These are phyloP conservation scores for Elanoides forficatus DNA, from an alignment of 2,113 vertebrate species.

Conservation along the genomic window DNA sequence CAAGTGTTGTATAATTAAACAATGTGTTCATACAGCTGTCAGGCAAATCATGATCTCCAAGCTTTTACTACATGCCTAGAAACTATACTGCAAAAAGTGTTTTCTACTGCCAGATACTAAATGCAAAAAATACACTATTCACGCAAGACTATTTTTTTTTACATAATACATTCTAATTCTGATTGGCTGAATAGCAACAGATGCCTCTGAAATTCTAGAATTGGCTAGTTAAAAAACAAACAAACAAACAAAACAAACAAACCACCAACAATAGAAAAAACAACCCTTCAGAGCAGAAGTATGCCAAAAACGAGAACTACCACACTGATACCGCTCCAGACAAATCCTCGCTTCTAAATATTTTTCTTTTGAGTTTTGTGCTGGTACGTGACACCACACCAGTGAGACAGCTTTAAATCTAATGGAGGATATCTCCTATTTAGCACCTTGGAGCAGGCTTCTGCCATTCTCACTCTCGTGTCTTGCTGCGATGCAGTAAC, in stretches of 20 bases:
- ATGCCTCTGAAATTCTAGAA: not conserved
- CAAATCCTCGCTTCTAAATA: not conserved
- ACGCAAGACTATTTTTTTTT: not conserved
- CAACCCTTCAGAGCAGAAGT: not conserved
- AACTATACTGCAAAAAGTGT: not conserved
- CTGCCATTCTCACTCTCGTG: not conserved
- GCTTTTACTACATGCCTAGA: slow-evolving; percentile 56
- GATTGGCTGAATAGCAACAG: not conserved
- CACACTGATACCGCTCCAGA: not conserved
- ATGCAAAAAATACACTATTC: not conserved
- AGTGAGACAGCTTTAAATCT: not conserved
- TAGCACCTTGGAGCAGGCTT: not conserved
- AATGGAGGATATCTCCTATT: rapidly evolving
- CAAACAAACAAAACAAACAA: not conserved
- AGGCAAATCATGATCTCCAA: slow-evolving; percentile 59
- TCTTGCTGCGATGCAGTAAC: rapidly evolving
- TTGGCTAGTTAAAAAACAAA: not conserved
- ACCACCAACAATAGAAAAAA: too few species aligned
- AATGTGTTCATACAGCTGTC: slow-evolving; percentile 47
- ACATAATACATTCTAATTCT: not conserved
- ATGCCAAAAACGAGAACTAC: not conserved
- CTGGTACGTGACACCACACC: not conserved
- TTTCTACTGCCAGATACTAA: not conserved
- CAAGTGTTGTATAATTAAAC: slow-evolving; percentile 51
- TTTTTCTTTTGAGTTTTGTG: not conserved